Base-by-base conservation (phyloP, 2,888 invertebrate genomes). In the Drosophila tripunctata region DNA sequence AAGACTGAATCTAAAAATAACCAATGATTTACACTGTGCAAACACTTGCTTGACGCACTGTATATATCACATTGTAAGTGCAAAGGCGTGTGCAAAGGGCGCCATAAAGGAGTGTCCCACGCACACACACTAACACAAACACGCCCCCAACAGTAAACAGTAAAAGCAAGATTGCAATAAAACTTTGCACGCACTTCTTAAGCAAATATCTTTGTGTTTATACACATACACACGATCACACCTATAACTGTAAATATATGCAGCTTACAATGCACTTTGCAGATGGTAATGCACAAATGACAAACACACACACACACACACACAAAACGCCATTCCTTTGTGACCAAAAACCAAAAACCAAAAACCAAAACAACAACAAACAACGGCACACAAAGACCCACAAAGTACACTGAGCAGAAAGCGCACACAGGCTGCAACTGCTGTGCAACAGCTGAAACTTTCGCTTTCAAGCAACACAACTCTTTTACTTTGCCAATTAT, bases 281-380 rank as follows among this genome's bases (percentile, higher is more conserved):
- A 63, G 57, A 43, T 69, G 75, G 57, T 38, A n/a, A 64, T 55
- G 41, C 48, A 48, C 15, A 30, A 66, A 30, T 54, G 54, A 50
- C 54, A 64, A 31, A 33, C 31, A 65, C 14, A 66, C 33, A 41
- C 48, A 41, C 57, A 48, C 48, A 54, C 50, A 55, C 58, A 45
- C 50, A 31, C 55, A 51, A 51, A 55, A 65, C 60, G n/a, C n/a
- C n/a, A n/a, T 60, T 75, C 71, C 75, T 72, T 72, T 72, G 71
- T 75, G 66, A 44, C 43, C 45, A 45, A 35, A 40, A 35, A 21
- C 31, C 30, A 40, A 56, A 48, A 40, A 44, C 43, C 45, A 45
- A 35, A 40, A 35, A 21, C 31, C 30, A 40, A 56, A 48, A 40
- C 31, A 19, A 69, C 48, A 47, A 36, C 33, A 51, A 52, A 44